These are phyloP conservation scores for Pachydiplax longipennis DNA, from an alignment of 2,888 invertebrate species.

Conservation along the genomic window DNA sequence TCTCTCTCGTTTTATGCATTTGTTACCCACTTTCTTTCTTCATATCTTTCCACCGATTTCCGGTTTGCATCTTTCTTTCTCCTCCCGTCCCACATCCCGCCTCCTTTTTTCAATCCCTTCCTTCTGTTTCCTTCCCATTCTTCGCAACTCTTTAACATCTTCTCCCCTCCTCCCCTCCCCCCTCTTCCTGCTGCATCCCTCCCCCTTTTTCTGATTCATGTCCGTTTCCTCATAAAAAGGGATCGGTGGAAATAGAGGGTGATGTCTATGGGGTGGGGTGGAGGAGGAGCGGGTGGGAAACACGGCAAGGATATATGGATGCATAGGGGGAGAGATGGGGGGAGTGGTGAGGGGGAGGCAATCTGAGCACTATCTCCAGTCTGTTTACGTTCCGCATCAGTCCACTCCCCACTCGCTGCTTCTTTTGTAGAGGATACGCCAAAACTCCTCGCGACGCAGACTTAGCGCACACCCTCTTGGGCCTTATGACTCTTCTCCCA, in stretches of 20 bases:
- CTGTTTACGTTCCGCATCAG: slow-evolving; percentile 43
- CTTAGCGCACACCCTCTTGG: too few species aligned
- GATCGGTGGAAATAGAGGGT: neutral
- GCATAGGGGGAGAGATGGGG: neutral
- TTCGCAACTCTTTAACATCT: neutral
- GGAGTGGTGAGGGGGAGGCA: neutral
- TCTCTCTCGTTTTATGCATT: neutral
- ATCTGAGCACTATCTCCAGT: slow-evolving; percentile 30
- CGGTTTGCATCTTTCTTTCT: neutral
- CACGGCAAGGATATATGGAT: neutral
- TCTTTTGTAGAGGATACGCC: slow-evolving; percentile 2
- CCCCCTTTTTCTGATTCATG: slow-evolving; percentile 17
- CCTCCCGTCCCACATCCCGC: neutral
- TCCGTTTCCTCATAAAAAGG: slow-evolving; percentile 43
- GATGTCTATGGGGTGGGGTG: neutral
- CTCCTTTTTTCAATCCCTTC: neutral
- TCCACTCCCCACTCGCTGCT: slow-evolving; percentile 9
- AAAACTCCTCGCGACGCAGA: neutral
- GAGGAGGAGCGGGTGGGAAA: neutral
- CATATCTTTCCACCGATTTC: neutral
- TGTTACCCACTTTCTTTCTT: neutral
- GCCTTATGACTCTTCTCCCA: neutral
- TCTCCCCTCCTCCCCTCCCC: neutral
- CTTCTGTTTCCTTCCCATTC: neutral
- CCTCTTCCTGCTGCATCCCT: neutral